phyloP scores from a whole-genome alignment of 2,888 invertebrate genomes.

The Cephus spinipes region DNA sequence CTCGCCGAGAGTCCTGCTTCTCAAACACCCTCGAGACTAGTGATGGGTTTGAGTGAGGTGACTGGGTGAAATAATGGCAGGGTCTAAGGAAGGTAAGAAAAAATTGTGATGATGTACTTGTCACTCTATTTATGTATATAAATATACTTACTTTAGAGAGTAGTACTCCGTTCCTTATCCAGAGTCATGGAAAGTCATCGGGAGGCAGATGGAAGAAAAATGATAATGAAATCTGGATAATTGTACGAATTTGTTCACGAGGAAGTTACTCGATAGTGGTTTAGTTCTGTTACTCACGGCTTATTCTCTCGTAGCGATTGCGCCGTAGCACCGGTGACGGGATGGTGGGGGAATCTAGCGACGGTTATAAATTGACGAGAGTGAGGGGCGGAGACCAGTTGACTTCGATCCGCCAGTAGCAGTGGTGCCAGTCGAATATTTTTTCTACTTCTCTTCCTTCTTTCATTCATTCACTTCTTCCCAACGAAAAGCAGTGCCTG shows the following conservation, averaged over 20 bases:
- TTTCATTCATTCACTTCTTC: background rate
- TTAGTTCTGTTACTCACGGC: conserved; percentile 5
- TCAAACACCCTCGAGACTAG: conserved; percentile 57
- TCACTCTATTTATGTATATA: background rate
- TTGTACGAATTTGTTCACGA: background rate
- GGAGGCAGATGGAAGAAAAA: background rate
- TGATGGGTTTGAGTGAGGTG: conserved; percentile 34
- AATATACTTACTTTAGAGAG: too few relatives aligned
- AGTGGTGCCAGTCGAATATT: background rate
- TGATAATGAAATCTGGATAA: background rate
- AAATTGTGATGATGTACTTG: background rate
- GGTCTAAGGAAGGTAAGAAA: background rate
- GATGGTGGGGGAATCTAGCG: conserved; percentile 36
- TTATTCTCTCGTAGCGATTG: conserved; percentile 52
- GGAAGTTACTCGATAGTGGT: background rate
- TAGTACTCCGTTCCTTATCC: background rate
- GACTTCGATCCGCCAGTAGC: conserved; percentile 45
- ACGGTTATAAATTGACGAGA: conserved; percentile 53
- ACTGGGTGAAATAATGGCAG: background rate
- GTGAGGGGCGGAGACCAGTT: conserved; percentile 64
- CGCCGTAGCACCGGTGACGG: conserved; percentile 44
- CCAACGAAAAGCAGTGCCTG: background rate
- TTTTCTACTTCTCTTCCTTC: background rate
- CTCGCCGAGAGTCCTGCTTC: conserved; percentile 50
- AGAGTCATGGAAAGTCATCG: background rate